Conservation (phyloP, 2,888 invertebrate species). For the Achlya flavicornis region DNA sequence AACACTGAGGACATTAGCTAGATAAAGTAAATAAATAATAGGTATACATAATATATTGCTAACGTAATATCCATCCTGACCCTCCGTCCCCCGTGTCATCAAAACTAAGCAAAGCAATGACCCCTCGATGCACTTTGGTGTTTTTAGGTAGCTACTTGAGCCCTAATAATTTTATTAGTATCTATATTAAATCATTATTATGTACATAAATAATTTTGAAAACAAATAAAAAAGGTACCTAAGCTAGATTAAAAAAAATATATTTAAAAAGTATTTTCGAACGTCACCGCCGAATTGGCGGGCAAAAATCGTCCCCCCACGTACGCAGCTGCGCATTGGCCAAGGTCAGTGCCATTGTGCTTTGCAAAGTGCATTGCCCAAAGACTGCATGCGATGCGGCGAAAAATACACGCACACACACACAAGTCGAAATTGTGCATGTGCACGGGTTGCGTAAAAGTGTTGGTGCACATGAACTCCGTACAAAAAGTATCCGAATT, state of each 20-base stretch:
- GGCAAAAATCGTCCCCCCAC: conserved; percentile 44
- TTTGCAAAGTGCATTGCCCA: conserved; percentile 77
- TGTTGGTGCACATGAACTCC: conserved; percentile 38
- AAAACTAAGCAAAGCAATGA: too few species aligned
- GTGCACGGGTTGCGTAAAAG: conserved; percentile 20
- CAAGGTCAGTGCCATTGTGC: conserved; percentile 79
- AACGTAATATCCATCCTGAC: too few species aligned
- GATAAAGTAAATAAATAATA: too few species aligned
- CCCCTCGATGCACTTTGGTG: too few species aligned
- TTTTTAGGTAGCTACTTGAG: too few species aligned
- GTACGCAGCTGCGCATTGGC: conserved; percentile 69
- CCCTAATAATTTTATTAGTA: too few species aligned
- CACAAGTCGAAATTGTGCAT: conserved; percentile 31
- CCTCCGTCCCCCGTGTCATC: too few species aligned
- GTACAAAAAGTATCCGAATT: conserved; percentile 77
- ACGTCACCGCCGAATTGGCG: conserved; percentile 46
- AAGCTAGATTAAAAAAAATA: not conserved
- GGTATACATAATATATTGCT: too few species aligned
- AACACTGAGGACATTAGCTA: too few species aligned
- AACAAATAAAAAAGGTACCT: not conserved
- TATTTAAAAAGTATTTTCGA: conserved; percentile 20
- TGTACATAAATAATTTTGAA: not conserved
- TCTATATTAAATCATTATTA: too few species aligned
- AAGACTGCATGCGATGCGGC: conserved; percentile 64
- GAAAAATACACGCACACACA: conserved; percentile 63